A percentile compares a stretch with the other conserved stretches of the same genome.
These are phyloP conservation scores for Aromia moschata DNA, from an alignment of 2,888 invertebrate species.

Conservation along the genomic window DNA sequence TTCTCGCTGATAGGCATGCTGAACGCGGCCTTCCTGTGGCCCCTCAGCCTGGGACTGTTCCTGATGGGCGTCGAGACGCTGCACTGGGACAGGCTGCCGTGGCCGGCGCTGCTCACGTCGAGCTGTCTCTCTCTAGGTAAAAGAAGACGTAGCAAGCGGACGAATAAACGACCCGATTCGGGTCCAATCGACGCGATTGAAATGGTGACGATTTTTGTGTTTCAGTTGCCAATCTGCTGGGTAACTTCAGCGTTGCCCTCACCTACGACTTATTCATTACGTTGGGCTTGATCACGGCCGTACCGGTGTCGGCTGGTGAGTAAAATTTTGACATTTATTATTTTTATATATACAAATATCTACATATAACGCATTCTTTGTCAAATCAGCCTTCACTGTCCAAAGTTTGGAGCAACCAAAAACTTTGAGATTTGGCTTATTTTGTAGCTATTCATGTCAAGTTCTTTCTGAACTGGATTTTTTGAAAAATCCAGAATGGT, in stretches of 20 bases:
- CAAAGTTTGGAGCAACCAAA: too few relatives aligned
- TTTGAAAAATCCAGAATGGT: too few relatives aligned
- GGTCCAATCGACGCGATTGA: not conserved
- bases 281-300: conserved; percentile 90
- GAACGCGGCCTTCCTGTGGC: conserved; percentile 90
- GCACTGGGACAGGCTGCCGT: conserved; percentile 85
- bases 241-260: conserved; percentile 92
- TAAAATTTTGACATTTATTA: too few relatives aligned
- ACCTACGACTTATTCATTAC: conserved; percentile 96
- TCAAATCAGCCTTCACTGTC: too few relatives aligned
- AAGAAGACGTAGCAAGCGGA: conserved; percentile 36
- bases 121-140: conserved; percentile 81
- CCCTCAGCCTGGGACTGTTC: conserved; percentile 86
- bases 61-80: conserved; percentile 88
- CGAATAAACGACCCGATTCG: not conserved
- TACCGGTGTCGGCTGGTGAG: conserved; percentile 93
- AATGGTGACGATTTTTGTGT: conserved; percentile 46
- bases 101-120: conserved; percentile 84
- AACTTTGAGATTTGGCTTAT: too few relatives aligned
- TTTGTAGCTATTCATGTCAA: too few relatives aligned
- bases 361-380: too few relatives aligned
- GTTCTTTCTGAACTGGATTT: too few relatives aligned
- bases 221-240: conserved; percentile 90
- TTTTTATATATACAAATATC: too few relatives aligned
- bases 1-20: conserved; percentile 91